Evolutionary conservation across 2,888 invertebrate species (phyloP).

Genomic region (Acleris holmiana): DNA sequence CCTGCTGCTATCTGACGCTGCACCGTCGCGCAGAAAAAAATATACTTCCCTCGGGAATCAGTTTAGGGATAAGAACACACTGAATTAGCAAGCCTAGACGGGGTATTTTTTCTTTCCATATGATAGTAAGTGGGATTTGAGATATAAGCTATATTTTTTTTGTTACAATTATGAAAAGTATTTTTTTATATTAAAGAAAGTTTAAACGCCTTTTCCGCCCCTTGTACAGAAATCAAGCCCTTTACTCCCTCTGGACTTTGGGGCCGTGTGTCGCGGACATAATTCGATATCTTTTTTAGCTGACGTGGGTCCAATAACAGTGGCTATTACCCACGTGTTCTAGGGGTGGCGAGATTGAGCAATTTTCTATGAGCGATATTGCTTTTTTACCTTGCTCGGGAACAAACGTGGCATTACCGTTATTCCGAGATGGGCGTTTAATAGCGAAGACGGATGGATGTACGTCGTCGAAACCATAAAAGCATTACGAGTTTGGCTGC

Average conservation of each 20-base stretch:
- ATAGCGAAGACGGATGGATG: too few relatives aligned
- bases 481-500: too few relatives aligned
- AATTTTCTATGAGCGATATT: conserved; percentile 26
- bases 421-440: too few relatives aligned
- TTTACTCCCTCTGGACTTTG: not conserved
- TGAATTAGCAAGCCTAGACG: too few relatives aligned
- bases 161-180: too few relatives aligned
- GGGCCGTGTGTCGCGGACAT: conserved; percentile 22
- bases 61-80: not conserved
- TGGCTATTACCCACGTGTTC: conserved; percentile 19
- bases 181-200: too few relatives aligned
- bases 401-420: not conserved
- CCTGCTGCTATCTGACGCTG: not conserved
- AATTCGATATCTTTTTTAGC: conserved; percentile 32
- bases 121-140: too few relatives aligned
- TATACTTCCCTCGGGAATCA: conserved; percentile 10
- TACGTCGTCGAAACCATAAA: too few relatives aligned
- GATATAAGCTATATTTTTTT: too few relatives aligned
- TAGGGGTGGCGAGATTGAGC: conserved; percentile 33
- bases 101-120: too few relatives aligned
- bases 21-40: not conserved
- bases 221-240: not conserved
- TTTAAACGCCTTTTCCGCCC: not conserved
- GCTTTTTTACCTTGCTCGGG: conserved; percentile 30
- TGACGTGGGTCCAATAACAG: conserved; percentile 31